Evolutionary conservation across 2,888 invertebrate species (phyloP), one percentile per base, ranked within the genome.

Genomic region (Drosophila eohydei): DNA sequence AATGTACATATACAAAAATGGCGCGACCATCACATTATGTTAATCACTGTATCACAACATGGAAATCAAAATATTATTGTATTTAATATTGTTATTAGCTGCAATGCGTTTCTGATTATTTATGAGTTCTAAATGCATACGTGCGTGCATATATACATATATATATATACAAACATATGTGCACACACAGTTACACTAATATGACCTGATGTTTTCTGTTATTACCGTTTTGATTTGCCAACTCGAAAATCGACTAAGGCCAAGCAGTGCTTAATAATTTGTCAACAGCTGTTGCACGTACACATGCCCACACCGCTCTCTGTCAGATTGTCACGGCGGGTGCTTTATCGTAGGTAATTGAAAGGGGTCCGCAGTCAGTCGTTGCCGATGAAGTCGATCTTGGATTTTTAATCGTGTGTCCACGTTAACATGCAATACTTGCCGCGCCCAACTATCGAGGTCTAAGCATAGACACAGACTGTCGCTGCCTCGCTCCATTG

Each of bases 391-490:
- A 69, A 66, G 69, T 79, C 79, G 81, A 79, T 79, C 81, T 81
- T 78, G 67, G 67, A 63, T 54, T 60, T 64, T 57, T 64, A 14
- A 46, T 38, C 66, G 30, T 57, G 28, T 44, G 59, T 40, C 26
- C 28, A 41, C 63, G 64, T 32, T 36, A 34, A 26, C 16, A 62
- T 55, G 40, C 61, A 67, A 46, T 41, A 70, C 59, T 36, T 55
- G 56, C 58, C 87, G 83, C 80, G 65, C 54, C 75, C 74, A 86
- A 91, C 91, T 87, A 87, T 87, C 80, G 80, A 80, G 76, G 89
- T 83, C 91, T 88, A 90, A 74, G 80, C 83, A 89, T 81, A 80
- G 78, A 91, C 78, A 71, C 80, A 80, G 81, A 91, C 91, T 90
- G 89, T 34, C 71, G 81, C 68, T 80, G 73, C 51, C 71, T 63